Evolutionary conservation across 2,113 vertebrate species (phyloP).

Genomic region (Cryptomyrus ogoouensis): DNA sequence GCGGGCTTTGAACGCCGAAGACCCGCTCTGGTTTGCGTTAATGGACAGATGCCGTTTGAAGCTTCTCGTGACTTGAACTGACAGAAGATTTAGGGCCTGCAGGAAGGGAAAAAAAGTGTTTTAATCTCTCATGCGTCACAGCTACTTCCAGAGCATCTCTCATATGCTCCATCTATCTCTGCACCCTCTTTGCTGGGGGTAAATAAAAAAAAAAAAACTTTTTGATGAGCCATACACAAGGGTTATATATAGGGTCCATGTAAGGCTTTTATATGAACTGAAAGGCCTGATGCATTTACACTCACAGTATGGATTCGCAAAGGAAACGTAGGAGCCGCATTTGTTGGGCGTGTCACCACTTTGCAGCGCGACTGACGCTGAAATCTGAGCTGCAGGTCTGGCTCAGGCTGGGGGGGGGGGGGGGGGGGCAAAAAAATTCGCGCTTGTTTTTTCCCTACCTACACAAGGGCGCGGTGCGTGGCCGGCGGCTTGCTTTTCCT

Average conservation of each 20-base stretch:
- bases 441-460: too few relatives aligned
- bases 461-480: too few relatives aligned
- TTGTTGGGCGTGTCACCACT: not conserved
- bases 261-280: not conserved
- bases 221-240: not conserved
- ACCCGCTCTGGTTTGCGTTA: conserved; percentile 20
- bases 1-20: not conserved
- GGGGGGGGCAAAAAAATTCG: too few relatives aligned
- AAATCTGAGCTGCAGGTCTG: not conserved
- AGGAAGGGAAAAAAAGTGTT: conserved; percentile 21
- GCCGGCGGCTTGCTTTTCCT: too few relatives aligned
- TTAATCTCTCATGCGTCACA: conserved; percentile 10
- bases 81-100: conserved; percentile 32
- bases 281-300: not conserved
- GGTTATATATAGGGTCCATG: too few relatives aligned
- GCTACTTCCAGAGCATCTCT: not conserved
- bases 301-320: not conserved
- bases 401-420: not conserved
- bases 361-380: not conserved
- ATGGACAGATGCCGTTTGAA: conserved; percentile 30
- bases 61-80: conserved; percentile 19
- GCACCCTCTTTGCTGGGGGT: not conserved
- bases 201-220: not conserved
- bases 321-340: not conserved
- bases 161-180: not conserved